Conservation (phyloP, 2,888 invertebrate genomes). For the Acheta domesticus region DNA sequence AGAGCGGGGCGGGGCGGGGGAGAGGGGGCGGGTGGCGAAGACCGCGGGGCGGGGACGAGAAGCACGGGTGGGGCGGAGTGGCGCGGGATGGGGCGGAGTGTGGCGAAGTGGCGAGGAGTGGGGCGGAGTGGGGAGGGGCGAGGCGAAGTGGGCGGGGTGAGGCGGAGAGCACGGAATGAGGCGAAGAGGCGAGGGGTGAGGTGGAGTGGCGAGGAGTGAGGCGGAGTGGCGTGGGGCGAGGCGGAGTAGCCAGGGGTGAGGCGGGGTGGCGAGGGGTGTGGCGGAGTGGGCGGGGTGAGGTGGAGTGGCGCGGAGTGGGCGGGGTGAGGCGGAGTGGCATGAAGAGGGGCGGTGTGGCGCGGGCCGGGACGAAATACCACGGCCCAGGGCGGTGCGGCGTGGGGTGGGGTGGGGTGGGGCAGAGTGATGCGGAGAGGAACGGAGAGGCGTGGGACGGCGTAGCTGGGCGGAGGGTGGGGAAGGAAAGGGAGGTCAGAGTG, state of each 20-base stretch:
- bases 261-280: neutral
- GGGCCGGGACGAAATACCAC: no score
- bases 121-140: neutral
- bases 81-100: no score
- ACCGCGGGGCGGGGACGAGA: no score
- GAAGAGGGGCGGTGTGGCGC: no score
- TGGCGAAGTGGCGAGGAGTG: neutral
- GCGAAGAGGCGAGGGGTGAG: neutral
- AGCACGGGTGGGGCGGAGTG: no score
- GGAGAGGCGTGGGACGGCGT: neutral
- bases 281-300: neutral
- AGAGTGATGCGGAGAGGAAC: neutral
- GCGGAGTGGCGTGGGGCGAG: neutral
- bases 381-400: no score
- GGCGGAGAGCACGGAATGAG: neutral
- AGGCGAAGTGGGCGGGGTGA: no score
- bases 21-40: no score
- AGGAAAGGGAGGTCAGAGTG: no score
- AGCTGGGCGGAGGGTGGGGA: neutral
- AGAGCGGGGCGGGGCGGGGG: neutral
- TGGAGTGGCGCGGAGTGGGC: neutral
- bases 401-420: neutral
- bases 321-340: no score
- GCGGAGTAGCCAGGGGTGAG: neutral
- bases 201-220: neutral